Evolutionary conservation across 2,797 vertebrate species (phyloP), one percentile per base, ranked within the genome.

Genomic region (Ciconia nigra): DNA sequence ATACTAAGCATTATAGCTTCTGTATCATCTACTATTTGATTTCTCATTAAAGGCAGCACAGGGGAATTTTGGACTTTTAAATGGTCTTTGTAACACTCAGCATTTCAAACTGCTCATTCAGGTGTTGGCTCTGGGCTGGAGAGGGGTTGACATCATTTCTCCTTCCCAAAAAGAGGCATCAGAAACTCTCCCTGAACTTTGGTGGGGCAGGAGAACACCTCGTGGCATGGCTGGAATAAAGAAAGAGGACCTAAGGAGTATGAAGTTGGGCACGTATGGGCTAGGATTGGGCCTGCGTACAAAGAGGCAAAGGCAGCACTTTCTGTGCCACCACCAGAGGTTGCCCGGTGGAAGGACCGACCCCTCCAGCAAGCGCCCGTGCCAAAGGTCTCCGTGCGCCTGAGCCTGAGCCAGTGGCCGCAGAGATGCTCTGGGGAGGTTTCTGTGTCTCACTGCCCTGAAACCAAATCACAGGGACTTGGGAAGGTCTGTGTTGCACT

Each of bases 291-390:
- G 21, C 5, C 41, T 44, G 31, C 13, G 13, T 11, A 29, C 16
- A 57, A 47, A 19, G 29, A 26, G 33, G 35, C 47, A 71, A 47
- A 62, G 42, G n/a, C 42, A 78, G 41, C 24, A 15, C 25, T 29
- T 57, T 65, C 26, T 61, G 31, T 71, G 57, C 21, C 42, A 14
- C 42, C 6, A 7, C 21, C 1, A 4, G 69, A 41, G n/a, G 31
- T 20, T 71, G 52, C 22, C 21, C 3, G 1, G 16, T 26, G 66
- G 31, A n/a, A 79, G 29, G 15, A 51, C 17, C 1, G 4, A 21
- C 19, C 11, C 15, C 39, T 81, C 29, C 47, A 80, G 44, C 58
- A 24, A 39, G 13, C 1, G 1, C 24, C 13, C 4, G 1, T 1
- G 1, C 77, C 77, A 61, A 17, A 77, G 19, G 61, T 39, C 18